Evolutionary conservation across 23 tunicate species (phyloP).

Genomic region (Ascidia mentula): DNA sequence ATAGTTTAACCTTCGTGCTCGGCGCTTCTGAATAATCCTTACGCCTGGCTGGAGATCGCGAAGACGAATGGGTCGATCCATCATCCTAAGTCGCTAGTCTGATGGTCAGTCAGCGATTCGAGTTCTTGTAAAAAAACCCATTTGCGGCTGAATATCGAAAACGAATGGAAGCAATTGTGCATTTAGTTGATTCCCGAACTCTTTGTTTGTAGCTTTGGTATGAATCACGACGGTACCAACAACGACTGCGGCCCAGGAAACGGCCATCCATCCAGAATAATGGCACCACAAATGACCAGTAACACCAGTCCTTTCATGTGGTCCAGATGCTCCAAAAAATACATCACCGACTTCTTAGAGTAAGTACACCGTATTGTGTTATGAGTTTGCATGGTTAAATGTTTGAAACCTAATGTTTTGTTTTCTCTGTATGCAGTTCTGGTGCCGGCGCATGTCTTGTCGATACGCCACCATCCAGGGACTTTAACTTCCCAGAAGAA

Average conservation of each 20-base stretch:
- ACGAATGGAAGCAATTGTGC: too few species aligned
- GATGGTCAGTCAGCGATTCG: too few species aligned
- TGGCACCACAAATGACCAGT: slow-evolving; percentile 80
- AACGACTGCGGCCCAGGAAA: slow-evolving; percentile 75
- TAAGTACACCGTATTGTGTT: slow-evolving; percentile 39
- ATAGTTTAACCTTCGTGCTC: too few species aligned
- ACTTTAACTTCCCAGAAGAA: slow-evolving; percentile 77
- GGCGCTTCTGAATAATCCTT: too few species aligned
- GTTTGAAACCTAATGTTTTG: not conserved
- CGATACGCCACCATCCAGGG: slow-evolving; percentile 67
- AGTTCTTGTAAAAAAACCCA: too few species aligned
- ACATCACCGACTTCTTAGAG: slow-evolving; percentile 93
- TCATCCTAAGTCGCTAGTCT: too few species aligned
- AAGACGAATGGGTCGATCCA: too few species aligned
- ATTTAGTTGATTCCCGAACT: too few species aligned
- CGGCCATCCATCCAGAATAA: slow-evolving; percentile 81
- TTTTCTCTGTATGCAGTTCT: slow-evolving; percentile 20
- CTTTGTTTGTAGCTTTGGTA: slow-evolving; percentile 79
- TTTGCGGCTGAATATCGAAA: too few species aligned
- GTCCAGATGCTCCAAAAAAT: slow-evolving; percentile 92
- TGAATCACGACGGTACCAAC: slow-evolving; percentile 90
- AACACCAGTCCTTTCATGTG: slow-evolving; percentile 84
- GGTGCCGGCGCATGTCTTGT: slow-evolving; percentile 77
- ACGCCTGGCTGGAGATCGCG: too few species aligned
- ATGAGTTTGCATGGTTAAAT: not conserved